These are phyloP conservation scores for Heliconius eleuchia DNA, from an alignment of 1,140 invertebrate genomes.

Conservation along the genomic window DNA sequence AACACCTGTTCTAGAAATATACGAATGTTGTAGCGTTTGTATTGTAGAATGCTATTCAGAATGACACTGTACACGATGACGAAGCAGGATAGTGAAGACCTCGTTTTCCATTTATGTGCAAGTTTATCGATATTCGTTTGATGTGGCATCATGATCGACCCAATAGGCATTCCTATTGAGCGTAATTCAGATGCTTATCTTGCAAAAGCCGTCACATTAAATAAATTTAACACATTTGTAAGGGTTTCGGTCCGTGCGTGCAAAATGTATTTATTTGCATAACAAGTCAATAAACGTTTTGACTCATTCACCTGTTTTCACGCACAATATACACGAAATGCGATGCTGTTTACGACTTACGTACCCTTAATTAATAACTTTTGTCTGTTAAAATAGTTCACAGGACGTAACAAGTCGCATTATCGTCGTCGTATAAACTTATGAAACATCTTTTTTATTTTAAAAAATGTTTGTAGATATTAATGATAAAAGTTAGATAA, in stretches of 20 bases:
- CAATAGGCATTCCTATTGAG: slow-evolving; percentile 21
- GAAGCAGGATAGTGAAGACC: slow-evolving; percentile 2
- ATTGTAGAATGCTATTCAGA: neutral
- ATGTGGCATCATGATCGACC: slow-evolving; percentile 15
- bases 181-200: slow-evolving; percentile 31
- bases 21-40: neutral
- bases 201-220: slow-evolving; percentile 25
- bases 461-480: neutral
- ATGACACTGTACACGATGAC: neutral
- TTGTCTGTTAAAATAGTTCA: slow-evolving; percentile 22
- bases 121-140: slow-evolving; percentile 4
- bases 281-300: slow-evolving; percentile 36
- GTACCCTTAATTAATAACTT: slow-evolving; percentile 28
- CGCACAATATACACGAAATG: slow-evolving; percentile 16
- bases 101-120: slow-evolving; percentile 5
- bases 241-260: slow-evolving; percentile 28
- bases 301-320: slow-evolving; percentile 33
- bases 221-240: slow-evolving; percentile 36
- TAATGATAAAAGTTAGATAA: neutral
- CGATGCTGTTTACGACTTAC: neutral
- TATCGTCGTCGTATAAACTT: no score
- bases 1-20: neutral
- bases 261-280: slow-evolving; percentile 39
- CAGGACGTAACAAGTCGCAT: neutral
- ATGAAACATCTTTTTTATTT: no score